Conservation (phyloP, 2,113 vertebrate genomes). For the Macroglossus sobrinus region DNA sequence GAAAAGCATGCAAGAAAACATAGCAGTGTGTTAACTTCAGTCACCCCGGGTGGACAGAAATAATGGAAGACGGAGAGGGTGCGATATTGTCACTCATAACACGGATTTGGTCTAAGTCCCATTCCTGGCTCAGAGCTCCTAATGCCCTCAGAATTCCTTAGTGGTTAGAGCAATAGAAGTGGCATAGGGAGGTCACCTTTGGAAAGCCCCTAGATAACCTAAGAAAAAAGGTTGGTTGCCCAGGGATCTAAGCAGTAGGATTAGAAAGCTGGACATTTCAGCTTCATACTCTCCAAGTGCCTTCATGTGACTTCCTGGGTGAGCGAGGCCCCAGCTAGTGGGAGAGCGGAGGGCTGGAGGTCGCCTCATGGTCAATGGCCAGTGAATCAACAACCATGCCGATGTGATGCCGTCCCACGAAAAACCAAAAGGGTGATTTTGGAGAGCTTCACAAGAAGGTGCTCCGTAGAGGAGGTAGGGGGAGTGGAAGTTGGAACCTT, state of each 20-base stretch:
- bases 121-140: background rate
- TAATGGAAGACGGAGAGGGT: background rate
- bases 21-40: background rate
- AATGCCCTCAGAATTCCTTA: background rate
- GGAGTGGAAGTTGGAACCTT: background rate
- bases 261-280: background rate
- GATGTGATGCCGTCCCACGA: background rate
- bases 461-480: background rate
- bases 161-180: background rate
- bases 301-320: too few species aligned
- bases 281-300: too few species aligned
- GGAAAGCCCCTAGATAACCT: background rate
- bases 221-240: background rate
- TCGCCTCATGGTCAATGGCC: background rate
- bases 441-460: background rate
- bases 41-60: accelerated
- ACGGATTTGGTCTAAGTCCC: background rate
- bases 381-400: background rate
- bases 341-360: background rate
- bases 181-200: background rate
- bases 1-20: background rate
- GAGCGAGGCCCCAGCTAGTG: too few species aligned
- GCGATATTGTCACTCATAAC: background rate
- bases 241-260: background rate
- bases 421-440: too few species aligned